Base-by-base conservation (phyloP, 1,140 invertebrate genomes). In the Lordiphosa mommai region DNA sequence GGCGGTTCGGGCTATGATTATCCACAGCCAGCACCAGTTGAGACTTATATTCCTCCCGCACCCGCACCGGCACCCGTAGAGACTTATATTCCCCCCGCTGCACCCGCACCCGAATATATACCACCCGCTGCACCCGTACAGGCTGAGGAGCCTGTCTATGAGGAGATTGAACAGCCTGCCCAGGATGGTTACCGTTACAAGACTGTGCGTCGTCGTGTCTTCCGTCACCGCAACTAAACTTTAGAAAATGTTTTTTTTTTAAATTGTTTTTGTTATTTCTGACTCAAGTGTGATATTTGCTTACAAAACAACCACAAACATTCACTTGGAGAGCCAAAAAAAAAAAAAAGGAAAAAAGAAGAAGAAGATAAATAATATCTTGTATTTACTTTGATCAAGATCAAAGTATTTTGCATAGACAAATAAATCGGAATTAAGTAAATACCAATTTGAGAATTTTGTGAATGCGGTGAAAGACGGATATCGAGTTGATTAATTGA, bases 181-280 rank as follows among this genome's bases (percentile, higher is more conserved):
- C 53, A 72, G 66, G 69, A 72, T 38, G 76, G 76, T 33, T 82
- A 82, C 36, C 76, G 61, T 27, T 82, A 82, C 46, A 77, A 82
- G 61, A 82, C 76, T 10, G 76, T 70, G 20, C 76, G 72, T 23
- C 76, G 72, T 48, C 69, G 70, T 5, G 76, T 77, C 48, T 82
- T 71, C 65, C 73, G 76, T 48, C 58, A 71, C 57, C 76, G 76
- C 47, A 55, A 58, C 55, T 82, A 82, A 69, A 20, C 37, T 17
- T 3, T 3, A 7, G 13, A 12, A 1, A 6, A 10, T 47, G 12
- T 34, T 16, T 13, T 5, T 9, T 9, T 4, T 29, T 13, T 32
- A 12, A 55, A 58, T 66, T 59, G 63, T 66, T 48, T 43, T 61
- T 61, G 61, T 74, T 60, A 58, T 67, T 55, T 69, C 23, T 59